Evolutionary conservation across 2,888 invertebrate genomes (phyloP).

Genomic region (Cosmia pyralina): DNA sequence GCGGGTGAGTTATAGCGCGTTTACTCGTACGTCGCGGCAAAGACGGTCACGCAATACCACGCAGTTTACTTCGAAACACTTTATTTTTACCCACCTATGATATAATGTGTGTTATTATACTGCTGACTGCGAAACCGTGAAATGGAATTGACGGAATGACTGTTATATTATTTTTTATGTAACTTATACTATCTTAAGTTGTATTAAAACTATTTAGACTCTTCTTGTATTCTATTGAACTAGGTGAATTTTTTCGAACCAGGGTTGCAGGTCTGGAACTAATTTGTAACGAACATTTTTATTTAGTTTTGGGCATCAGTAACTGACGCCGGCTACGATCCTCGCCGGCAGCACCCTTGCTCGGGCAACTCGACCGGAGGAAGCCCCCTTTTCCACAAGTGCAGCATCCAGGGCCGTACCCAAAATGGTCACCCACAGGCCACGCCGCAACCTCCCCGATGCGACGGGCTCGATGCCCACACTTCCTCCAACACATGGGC

Average conservation of each 20-base stretch:
- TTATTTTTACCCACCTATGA: conserved; percentile 55
- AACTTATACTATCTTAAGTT: conserved; percentile 4
- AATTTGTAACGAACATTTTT: background rate
- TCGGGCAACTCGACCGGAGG: no score
- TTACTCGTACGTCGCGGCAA: conserved; percentile 35
- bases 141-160: conserved; percentile 31
- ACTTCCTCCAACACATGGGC: no score
- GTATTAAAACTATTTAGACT: background rate
- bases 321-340: no score
- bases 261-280: background rate
- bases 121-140: conserved; percentile 27
- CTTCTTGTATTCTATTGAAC: background rate
- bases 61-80: conserved; percentile 50
- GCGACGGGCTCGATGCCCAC: no score
- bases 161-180: conserved; percentile 28
- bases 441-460: no score
- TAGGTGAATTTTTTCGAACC: background rate
- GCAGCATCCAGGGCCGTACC: no score
- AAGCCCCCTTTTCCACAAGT: no score
- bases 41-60: conserved; percentile 63
- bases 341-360: no score
- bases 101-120: conserved; percentile 57
- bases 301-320: background rate
- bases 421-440: no score
- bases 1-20: conserved; percentile 51